Evolutionary conservation across 2,797 vertebrate genomes (phyloP).

Genomic region (Sebastes ruberrimus): DNA sequence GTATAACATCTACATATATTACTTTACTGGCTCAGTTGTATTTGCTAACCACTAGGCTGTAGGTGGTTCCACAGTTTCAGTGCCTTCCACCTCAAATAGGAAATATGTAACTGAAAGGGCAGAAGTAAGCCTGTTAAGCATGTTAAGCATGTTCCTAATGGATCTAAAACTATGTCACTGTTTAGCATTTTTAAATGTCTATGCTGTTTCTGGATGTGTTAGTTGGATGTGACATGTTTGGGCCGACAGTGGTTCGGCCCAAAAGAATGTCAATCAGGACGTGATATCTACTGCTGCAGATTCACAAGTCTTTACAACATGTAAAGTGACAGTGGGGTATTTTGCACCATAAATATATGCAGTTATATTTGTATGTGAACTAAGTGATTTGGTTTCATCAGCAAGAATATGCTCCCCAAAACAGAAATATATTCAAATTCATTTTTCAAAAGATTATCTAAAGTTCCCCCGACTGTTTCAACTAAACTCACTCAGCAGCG

Average conservation of each 20-base stretch:
- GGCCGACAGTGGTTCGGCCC: not conserved
- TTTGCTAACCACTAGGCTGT: not conserved
- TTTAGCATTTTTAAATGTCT: not conserved
- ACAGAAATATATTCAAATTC: not conserved
- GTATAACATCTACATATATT: not conserved
- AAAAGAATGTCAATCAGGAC: not conserved
- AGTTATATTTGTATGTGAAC: not conserved
- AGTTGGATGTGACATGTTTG: not conserved
- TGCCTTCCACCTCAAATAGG: not conserved
- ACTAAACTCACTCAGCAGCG: not conserved
- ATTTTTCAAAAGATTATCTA: not conserved
- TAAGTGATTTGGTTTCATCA: not conserved
- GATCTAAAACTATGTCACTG: not conserved
- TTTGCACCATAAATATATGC: not conserved
- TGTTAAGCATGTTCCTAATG: no score
- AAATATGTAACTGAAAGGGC: not conserved
- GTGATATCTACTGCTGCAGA: not conserved
- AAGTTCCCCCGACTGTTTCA: not conserved
- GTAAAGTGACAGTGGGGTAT: not conserved
- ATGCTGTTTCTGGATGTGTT: not conserved
- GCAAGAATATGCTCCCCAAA: not conserved
- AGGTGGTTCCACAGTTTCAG: conserved; percentile 17
- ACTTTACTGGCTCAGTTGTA: not conserved
- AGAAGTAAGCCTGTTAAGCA: not conserved
- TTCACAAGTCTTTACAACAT: not conserved